Evolutionary conservation across 2,888 invertebrate genomes (phyloP), one percentile per base, ranked within the genome.

Genomic region (Sthenelais limicola): DNA sequence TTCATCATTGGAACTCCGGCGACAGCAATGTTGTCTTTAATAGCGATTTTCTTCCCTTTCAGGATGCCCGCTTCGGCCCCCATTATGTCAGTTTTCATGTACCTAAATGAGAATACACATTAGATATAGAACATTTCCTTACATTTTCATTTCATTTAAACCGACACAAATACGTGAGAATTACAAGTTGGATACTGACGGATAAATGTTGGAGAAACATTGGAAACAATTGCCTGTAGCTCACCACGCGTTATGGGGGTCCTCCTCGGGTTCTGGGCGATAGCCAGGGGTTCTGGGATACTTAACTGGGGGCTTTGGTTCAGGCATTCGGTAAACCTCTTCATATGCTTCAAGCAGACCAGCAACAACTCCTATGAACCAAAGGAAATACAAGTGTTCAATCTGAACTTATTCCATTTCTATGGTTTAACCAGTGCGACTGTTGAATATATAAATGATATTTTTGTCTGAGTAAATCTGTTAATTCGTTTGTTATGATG

Each of bases 1-100:
- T 82, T 81, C 75, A 79, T 80, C 83, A 86, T 81, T 9, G 86
- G 86, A 2, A 86, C 80, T 28, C 86, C 85, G 3, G 85, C 85
- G 35, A 86, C 80, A 49, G 80, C 76, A 0, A 81, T 74, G 68
- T 78, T 83, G 78, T 86, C 86, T 74, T 86, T 86, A 71, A 86
- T 77, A 0, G 79, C 85, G 0, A 86, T 73, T 0, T 74, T 80
- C 71, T 83, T 84, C 7, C 85, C 86, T 15, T 74, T 71, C 48
- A 86, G 76, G 32, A 78, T 78, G 2, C 85, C 85, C 21, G 68
- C 51, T 0, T 71, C 7, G 0, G 82, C 82, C 0, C 84, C 84
- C 49, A 77, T 62, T 28, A 84, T 82, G 62, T 84, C 81, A 71
- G 82, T 82, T 32, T 76, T 74, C 79, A 80, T 81, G 67, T 80